A percentile compares a stretch with the other conserved stretches of the same genome.
Conservation (phyloP, 1,140 invertebrate genomes). For the Neodiprion lecontei region DNA sequence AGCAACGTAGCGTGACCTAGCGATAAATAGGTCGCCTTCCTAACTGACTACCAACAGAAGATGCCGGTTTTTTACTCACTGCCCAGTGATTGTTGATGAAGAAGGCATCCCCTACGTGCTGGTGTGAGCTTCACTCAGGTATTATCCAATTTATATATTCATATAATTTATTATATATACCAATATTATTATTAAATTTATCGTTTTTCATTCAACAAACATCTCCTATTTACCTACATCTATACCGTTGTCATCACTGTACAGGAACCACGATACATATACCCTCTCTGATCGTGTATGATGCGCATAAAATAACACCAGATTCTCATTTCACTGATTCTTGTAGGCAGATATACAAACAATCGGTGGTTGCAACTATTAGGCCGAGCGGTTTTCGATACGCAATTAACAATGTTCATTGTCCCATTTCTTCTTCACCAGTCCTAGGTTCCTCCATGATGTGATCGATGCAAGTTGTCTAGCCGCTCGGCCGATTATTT, state of each 20-base stretch:
- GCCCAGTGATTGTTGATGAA: slow-evolving; percentile 63
- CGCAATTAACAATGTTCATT: background rate
- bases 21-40: slow-evolving; percentile 61
- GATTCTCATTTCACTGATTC: background rate
- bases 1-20: slow-evolving; percentile 60
- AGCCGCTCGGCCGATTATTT: background rate
- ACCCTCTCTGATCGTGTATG: background rate
- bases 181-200: slow-evolving; percentile 52
- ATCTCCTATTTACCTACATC: slow-evolving; percentile 31
- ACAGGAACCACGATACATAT: slow-evolving; percentile 28
- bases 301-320: background rate
- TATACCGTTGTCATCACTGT: slow-evolving; percentile 25
- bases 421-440: too few relatives aligned
- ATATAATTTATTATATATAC: slow-evolving; percentile 60
- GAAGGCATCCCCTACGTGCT: slow-evolving; percentile 61
- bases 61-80: slow-evolving; percentile 62
- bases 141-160: slow-evolving; percentile 64
- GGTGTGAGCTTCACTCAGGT: slow-evolving; percentile 61
- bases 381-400: background rate
- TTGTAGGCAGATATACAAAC: background rate
- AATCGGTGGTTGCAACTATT: background rate
- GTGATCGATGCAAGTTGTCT: background rate
- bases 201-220: slow-evolving; percentile 50
- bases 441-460: too few relatives aligned
- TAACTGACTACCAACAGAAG: slow-evolving; percentile 64